Percentiles rank a stretch among this genome's conserved stretches.
Conservation (phyloP, 2,113 vertebrate genomes). For the Spheniscus mendiculus region DNA sequence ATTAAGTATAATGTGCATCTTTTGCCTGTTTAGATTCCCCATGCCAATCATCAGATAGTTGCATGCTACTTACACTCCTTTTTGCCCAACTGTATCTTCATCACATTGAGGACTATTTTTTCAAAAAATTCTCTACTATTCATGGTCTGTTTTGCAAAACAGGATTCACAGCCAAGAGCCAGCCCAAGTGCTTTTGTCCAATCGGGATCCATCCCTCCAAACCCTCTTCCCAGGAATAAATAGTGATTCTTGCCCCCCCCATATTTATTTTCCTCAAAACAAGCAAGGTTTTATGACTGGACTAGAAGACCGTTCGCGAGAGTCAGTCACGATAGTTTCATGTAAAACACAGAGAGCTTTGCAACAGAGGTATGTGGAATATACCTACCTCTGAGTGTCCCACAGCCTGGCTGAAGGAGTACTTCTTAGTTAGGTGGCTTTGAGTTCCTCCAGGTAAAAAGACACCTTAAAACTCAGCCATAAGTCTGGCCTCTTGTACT, state of each 20-base stretch:
- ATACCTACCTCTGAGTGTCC: accelerated
- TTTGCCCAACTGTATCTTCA: not conserved
- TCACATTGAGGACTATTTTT: not conserved
- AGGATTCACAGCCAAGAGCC: not conserved
- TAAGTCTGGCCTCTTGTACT: not conserved
- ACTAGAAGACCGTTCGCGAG: not conserved
- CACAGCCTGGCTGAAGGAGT: not conserved
- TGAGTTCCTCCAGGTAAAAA: not conserved
- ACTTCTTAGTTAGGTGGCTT: not conserved
- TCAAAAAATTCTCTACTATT: not conserved
- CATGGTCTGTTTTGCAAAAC: not conserved
- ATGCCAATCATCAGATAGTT: not conserved
- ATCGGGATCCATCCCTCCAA: not conserved
- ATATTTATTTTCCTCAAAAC: not conserved
- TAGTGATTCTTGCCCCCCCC: too few relatives aligned
- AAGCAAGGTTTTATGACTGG: not conserved
- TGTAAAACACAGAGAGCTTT: not conserved
- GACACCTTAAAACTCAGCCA: not conserved
- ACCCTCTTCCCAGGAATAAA: not conserved
- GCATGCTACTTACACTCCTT: not conserved
- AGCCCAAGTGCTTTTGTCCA: accelerated
- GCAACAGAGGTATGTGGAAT: accelerated
- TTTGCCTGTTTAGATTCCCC: not conserved
- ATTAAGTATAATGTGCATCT: not conserved
- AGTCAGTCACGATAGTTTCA: not conserved